Conservation (phyloP, 2,113 vertebrate genomes). For the Mastomys coucha region DNA sequence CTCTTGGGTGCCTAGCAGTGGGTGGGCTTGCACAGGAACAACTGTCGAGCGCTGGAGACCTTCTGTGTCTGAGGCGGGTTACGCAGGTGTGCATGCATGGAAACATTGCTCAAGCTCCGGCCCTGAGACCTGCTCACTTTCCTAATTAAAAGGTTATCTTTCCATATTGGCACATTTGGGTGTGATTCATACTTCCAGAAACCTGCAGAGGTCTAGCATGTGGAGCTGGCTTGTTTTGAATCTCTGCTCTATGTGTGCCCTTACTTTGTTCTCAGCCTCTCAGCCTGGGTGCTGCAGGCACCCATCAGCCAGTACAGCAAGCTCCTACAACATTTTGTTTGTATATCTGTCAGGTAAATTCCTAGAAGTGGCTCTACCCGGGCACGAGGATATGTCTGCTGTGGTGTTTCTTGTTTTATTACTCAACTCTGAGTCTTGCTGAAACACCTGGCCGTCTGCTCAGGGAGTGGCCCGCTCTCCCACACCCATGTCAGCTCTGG, state of each 20-base stretch:
- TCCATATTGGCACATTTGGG: neutral
- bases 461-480: fast-evolving
- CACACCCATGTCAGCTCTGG: neutral
- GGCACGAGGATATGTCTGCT: neutral
- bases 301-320: too few relatives aligned
- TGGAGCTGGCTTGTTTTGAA: fast-evolving
- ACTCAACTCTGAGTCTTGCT: neutral
- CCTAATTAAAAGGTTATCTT: neutral
- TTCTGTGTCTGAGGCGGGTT: too few relatives aligned
- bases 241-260: neutral
- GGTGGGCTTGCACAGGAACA: fast-evolving
- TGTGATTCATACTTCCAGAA: neutral
- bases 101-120: neutral
- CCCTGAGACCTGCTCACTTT: neutral
- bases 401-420: neutral
- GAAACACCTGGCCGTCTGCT: neutral
- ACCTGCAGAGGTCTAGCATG: fast-evolving
- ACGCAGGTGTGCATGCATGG: too few relatives aligned
- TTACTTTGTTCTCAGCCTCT: fast-evolving
- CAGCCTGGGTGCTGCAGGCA: neutral
- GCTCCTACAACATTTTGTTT: neutral
- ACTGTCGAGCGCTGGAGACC: fast-evolving
- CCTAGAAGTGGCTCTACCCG: conserved; percentile 22
- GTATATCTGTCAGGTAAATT: neutral
- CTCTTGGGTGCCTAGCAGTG: too few relatives aligned